Percentiles rank a stretch among this genome's conserved stretches.
Conservation (phyloP, 2,888 invertebrate genomes). For the Apotomis turbidana region DNA sequence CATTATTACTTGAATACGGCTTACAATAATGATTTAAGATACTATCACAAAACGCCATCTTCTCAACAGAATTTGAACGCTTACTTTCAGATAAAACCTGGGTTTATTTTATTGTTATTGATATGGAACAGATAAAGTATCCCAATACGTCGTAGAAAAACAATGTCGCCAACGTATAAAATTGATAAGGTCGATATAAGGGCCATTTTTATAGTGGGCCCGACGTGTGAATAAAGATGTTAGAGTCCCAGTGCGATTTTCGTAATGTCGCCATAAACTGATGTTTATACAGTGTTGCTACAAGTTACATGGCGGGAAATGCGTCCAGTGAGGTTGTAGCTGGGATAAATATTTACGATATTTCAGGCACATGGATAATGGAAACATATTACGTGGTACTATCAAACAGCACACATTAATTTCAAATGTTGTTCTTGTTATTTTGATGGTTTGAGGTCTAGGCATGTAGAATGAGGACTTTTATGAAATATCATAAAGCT, state of each 20-base stretch:
- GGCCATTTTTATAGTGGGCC: conserved; percentile 46
- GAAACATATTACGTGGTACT: neutral
- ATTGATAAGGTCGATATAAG: conserved; percentile 53
- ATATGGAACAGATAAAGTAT: conserved; percentile 54
- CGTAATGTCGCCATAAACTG: conserved; percentile 39
- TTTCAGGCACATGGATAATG: neutral
- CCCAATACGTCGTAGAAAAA: conserved; percentile 44
- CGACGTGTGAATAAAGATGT: conserved; percentile 40
- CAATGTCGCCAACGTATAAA: conserved; percentile 52
- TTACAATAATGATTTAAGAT: conserved; percentile 42
- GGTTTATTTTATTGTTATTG: conserved; percentile 57
- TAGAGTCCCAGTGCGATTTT: conserved; percentile 42
- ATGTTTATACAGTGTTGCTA: conserved; percentile 41
- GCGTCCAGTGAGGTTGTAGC: conserved; percentile 18
- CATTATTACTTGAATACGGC: conserved; percentile 33
- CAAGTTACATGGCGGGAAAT: conserved; percentile 30
- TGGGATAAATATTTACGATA: conserved; percentile 17
- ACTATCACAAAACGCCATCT: conserved; percentile 31
- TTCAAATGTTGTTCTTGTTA: too few relatives aligned
- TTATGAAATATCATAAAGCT: too few relatives aligned
- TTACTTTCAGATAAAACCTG: conserved; percentile 44
- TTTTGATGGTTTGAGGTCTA: too few relatives aligned
- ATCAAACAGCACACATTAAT: too few relatives aligned
- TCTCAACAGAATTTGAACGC: conserved; percentile 39
- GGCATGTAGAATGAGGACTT: too few relatives aligned